Base-by-base conservation (phyloP, 2,888 invertebrate genomes). In the Ophion slaviceki region DNA sequence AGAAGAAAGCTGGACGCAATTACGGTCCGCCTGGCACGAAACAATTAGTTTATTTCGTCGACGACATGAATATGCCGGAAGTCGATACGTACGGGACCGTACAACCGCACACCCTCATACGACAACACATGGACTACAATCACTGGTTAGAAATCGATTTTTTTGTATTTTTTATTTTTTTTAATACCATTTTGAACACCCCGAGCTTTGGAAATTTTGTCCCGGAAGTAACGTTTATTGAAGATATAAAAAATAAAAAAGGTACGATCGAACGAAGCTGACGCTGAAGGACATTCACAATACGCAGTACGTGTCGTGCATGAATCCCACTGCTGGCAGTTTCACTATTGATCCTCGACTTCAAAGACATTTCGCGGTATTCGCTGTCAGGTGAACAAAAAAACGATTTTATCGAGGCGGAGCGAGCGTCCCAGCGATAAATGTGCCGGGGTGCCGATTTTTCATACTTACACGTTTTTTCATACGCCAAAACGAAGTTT, bases 41-140 rank as follows among this genome's bases (percentile, higher is more conserved):
- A 94, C 96, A 96, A 28, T 96, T 99, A 95, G 96, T 99, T 78
- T 99, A 98, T 94, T 99, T 99, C 93, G 96, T 99, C 82, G 99
- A 99, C 91, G 99, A 99, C 91, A 96, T 99, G 96, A 99, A 99
- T 93, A 99, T 99, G 98, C 99, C 99, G 0, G 98, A 98, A 95
- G 98, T 99, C 3, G 99, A 99, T 93, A 96, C 96, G 80, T 99
- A 99, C 93, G 98, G 98, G 81, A 99, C 99, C 0, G 99, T 99
- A 17, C 99, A 99, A 92, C 98, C 99, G 0, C 99, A 99, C 92
- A 99, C 99, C 0, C 95, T 99, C 1, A 97, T 99, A 86, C 95
- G 99, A 32, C 98, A 99, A 93, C 98, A 97, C 93, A 96, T 99
- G 96, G 98, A 99, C 94, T 99, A 99, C 92, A 96, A 95, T 88